phyloP scores from a whole-genome alignment of 2,797 vertebrate genomes.

The Apogon talboti region DNA sequence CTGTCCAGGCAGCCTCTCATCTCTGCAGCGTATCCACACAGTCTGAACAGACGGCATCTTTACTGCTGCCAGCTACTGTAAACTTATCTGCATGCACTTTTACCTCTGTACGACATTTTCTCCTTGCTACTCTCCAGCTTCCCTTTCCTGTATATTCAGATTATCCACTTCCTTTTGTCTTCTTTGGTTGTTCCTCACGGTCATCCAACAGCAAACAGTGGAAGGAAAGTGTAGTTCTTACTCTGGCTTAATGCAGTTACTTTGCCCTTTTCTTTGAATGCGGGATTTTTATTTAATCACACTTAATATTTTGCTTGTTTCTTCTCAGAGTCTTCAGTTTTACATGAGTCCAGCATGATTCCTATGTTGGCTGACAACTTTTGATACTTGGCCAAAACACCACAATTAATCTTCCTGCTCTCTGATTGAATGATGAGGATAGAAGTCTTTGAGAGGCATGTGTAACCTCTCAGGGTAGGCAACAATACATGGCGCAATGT shows the following conservation, averaged over 20 bases:
- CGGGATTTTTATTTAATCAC: too few species aligned
- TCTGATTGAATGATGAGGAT: slow-evolving; percentile 39
- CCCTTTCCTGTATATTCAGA: slow-evolving; percentile 5
- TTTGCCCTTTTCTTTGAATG: too few species aligned
- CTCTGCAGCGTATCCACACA: slow-evolving; percentile 21
- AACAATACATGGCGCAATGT: slow-evolving; percentile 5
- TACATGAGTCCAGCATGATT: not conserved
- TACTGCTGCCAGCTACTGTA: slow-evolving; percentile 9
- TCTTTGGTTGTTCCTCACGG: not conserved
- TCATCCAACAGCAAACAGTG: not conserved
- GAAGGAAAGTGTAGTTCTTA: too few species aligned
- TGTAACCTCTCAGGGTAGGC: slow-evolving; percentile 12
- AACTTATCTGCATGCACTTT: slow-evolving; percentile 5
- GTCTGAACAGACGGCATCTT: slow-evolving; percentile 9
- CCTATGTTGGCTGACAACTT: not conserved
- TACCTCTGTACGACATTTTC: slow-evolving; percentile 16
- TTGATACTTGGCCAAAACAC: slow-evolving; percentile 1
- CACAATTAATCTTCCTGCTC: slow-evolving; percentile 1
- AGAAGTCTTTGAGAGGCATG: slow-evolving; percentile 13
- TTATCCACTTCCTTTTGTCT: not conserved
- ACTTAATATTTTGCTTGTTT: too few species aligned
- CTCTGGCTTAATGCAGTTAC: not conserved
- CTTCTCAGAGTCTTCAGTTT: not conserved
- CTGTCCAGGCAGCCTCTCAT: slow-evolving; percentile 40
- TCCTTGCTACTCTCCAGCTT: not conserved